Evolutionary conservation across 2,888 invertebrate species (phyloP).

Genomic region (Anarsia innoxiella): DNA sequence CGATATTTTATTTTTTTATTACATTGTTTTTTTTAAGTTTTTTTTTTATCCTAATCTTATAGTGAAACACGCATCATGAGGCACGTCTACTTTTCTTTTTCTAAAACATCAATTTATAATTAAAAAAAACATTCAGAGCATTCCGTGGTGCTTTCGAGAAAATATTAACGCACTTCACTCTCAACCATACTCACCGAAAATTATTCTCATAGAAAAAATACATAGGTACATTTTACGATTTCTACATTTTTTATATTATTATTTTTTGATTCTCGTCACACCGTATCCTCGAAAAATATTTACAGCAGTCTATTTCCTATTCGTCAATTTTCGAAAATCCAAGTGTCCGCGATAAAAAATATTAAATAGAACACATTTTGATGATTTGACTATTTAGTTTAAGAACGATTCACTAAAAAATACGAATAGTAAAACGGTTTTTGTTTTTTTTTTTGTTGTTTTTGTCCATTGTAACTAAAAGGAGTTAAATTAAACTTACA

Average conservation of each 20-base stretch:
- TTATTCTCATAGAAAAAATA: slow-evolving; percentile 45
- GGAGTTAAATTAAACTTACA: slow-evolving; percentile 57
- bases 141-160: slow-evolving; percentile 37
- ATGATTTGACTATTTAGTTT: slow-evolving; percentile 14
- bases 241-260: slow-evolving; percentile 23
- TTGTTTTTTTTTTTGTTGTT: slow-evolving; percentile 31
- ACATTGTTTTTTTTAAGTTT: too few relatives aligned
- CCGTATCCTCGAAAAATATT: slow-evolving; percentile 34
- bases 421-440: slow-evolving; percentile 31
- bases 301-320: slow-evolving; percentile 24
- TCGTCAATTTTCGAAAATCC: slow-evolving; percentile 9
- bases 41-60: slow-evolving; percentile 1
- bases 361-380: slow-evolving; percentile 16
- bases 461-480: slow-evolving; percentile 45
- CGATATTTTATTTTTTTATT: too few relatives aligned
- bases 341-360: slow-evolving; percentile 10
- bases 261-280: slow-evolving; percentile 10
- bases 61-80: slow-evolving; percentile 1
- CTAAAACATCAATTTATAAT: too few relatives aligned
- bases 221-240: slow-evolving; percentile 37
- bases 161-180: slow-evolving; percentile 38
- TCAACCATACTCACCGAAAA: slow-evolving; percentile 33
- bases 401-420: slow-evolving; percentile 20
- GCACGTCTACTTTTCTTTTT: slow-evolving; percentile 6
- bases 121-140: slow-evolving; percentile 24